Evolutionary conservation across 2,113 vertebrate species (phyloP).

Genomic region (Chloropsis hardwickii): DNA sequence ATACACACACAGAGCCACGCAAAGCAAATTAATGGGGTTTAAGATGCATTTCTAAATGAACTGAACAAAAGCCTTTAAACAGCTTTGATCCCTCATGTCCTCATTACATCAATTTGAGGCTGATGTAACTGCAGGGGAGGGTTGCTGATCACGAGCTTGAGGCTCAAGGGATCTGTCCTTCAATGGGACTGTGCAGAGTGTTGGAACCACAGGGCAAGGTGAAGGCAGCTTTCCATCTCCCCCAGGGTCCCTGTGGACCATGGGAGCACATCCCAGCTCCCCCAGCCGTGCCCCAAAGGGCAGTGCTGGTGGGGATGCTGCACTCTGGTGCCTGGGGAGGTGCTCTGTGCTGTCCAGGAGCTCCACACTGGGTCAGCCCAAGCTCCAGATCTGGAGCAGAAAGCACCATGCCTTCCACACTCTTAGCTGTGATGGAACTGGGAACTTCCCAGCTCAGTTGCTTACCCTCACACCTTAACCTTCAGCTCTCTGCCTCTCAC

Average conservation of each 20-base stretch:
- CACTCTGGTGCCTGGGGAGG: rapidly evolving
- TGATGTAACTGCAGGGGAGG: not conserved
- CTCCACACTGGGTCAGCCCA: rapidly evolving
- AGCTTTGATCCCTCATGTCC: constrained; percentile 40
- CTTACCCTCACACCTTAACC: not conserved
- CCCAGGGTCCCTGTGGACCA: not conserved
- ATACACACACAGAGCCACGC: not conserved
- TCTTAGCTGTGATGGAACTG: rapidly evolving
- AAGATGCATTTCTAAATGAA: not conserved
- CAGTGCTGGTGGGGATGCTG: not conserved
- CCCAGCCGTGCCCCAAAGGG: not conserved
- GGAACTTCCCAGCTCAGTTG: not conserved
- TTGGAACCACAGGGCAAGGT: not conserved
- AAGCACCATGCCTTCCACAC: rapidly evolving
- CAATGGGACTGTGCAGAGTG: rapidly evolving
- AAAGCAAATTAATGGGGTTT: not conserved
- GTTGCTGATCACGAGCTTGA: not conserved
- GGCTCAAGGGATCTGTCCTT: not conserved
- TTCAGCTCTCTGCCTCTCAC: not conserved
- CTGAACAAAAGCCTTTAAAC: constrained; percentile 6
- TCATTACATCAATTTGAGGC: not conserved
- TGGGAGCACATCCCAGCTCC: rapidly evolving
- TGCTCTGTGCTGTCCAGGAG: not conserved
- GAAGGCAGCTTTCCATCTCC: not conserved
- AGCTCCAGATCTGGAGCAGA: not conserved